Evolutionary conservation across 2,888 invertebrate species (phyloP), one percentile per base, ranked within the genome.

Genomic region (Drosophila macrothrix): DNA sequence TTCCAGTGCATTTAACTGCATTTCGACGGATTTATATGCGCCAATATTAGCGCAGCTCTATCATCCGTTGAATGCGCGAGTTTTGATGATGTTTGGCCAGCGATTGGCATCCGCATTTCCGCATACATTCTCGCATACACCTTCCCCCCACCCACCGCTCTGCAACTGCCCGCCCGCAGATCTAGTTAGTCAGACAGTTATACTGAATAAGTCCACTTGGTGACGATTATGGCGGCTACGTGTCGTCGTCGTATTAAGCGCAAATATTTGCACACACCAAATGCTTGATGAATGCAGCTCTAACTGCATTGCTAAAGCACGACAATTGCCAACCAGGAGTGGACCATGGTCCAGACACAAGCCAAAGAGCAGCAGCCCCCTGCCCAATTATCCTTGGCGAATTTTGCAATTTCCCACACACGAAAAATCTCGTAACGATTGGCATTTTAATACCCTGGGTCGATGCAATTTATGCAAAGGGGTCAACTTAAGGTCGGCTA

Each of bases 51-150:
- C 85, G 22, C 54, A 28, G 73, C 67, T 76, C 74, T 72, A 74
- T 63, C 52, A 52, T 46, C 67, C 65, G 53, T 31, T 70, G 31
- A 43, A 37, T 65, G 56, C 63, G 62, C 68, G 63, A 87, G 79
- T 87, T 86, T 87, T 88, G 86, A 88, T 86, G 89, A 87, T 89
- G 85, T 89, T 87, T 89, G 83, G 82, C 78, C 83, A 89, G 74
- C 63, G 77, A 80, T 83, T 83, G 81, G 55, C 71, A 69, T 61
- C 52, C 65, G 37, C 58, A 43, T 55, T 61, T 67, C 50, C 52
- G 39, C 69, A 35, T 43, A 25, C 43, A 10, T 41, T 9, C 22
- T 33, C 55, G 16, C 52, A 10, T 22, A 22, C n/a, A 2, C 55
- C n/a, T 3, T 16, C 14, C 5, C 9, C 10, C 5, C 29, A 29